These are phyloP conservation scores for Sisyra terminalis DNA, from an alignment of 2,888 invertebrate genomes.

Conservation along the genomic window DNA sequence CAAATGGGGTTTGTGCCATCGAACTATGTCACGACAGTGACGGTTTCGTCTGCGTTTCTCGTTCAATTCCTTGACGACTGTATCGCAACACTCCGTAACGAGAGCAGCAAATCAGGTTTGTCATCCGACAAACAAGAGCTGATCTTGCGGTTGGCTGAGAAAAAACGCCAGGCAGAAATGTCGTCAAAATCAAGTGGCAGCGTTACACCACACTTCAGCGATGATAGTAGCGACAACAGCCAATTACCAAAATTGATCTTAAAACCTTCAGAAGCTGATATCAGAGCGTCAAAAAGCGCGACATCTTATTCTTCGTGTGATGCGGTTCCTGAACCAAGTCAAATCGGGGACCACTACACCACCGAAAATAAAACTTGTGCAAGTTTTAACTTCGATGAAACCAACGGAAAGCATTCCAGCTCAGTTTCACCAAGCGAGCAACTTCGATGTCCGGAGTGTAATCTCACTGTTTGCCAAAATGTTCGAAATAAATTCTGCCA, in stretches of 20 bases:
- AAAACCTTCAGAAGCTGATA: slow-evolving; percentile 11
- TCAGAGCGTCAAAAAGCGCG: neutral
- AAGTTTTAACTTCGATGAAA: slow-evolving; percentile 5
- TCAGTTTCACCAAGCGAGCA: no score
- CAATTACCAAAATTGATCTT: slow-evolving; percentile 18
- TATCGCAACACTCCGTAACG: slow-evolving; percentile 32
- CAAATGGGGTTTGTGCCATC: slow-evolving; percentile 76
- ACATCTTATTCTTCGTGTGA: neutral
- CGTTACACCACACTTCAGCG: slow-evolving; percentile 20
- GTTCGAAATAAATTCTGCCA: neutral
- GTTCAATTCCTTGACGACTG: slow-evolving; percentile 55
- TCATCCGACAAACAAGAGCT: slow-evolving; percentile 44
- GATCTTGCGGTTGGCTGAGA: slow-evolving; percentile 42
- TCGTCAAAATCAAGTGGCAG: neutral
- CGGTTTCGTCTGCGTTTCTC: slow-evolving; percentile 56
- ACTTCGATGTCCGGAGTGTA: no score
- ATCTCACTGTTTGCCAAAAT: no score
- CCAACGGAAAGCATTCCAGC: no score
- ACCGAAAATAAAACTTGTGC: neutral
- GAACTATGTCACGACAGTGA: slow-evolving; percentile 66
- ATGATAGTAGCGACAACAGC: slow-evolving; percentile 18
- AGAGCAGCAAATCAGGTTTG: slow-evolving; percentile 26
- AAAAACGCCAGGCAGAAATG: slow-evolving; percentile 40
- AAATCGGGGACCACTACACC: no score
- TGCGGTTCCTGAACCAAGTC: no score